Percentiles rank a stretch among this genome's conserved stretches.
Evolutionary conservation across 2,888 invertebrate genomes (phyloP).

Genomic region (Microchrysa polita): DNA sequence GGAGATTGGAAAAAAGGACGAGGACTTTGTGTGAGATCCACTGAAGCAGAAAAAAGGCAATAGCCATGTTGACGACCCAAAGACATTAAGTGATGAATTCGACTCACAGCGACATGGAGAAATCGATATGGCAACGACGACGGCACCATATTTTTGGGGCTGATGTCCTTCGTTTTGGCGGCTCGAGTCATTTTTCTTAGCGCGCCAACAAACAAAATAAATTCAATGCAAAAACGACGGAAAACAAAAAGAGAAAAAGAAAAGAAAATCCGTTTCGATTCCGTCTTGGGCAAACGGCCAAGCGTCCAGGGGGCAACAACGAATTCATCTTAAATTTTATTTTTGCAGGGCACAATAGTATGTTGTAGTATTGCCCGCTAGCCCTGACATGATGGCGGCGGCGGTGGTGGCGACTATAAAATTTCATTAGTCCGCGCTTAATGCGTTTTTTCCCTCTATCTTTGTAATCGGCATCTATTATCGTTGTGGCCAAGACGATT

Average conservation of each 20-base stretch:
- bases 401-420: constrained; percentile 32
- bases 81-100: constrained; percentile 49
- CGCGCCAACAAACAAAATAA: constrained; percentile 30
- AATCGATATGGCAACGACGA: constrained; percentile 40
- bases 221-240: background rate
- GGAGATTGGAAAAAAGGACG: constrained; percentile 31
- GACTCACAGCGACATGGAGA: constrained; percentile 8
- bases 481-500: background rate
- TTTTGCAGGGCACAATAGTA: constrained; percentile 18
- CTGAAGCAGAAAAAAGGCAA: constrained; percentile 38
- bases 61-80: constrained; percentile 46
- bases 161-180: constrained; percentile 1
- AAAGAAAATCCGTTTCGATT: constrained; percentile 35
- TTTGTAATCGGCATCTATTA: too few species aligned
- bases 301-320: constrained; percentile 12
- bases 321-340: constrained; percentile 35
- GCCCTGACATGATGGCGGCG: constrained; percentile 4
- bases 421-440: constrained; percentile 41
- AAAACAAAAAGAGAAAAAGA: background rate
- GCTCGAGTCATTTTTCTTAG: constrained; percentile 12
- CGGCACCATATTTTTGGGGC: constrained; percentile 38
- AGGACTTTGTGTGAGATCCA: constrained; percentile 43
- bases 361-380: constrained; percentile 24
- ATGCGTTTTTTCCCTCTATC: constrained; percentile 21
- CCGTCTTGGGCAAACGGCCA: constrained; percentile 31